Base-by-base conservation (phyloP, 2,888 invertebrate species). In the Epinotia demarniana region DNA sequence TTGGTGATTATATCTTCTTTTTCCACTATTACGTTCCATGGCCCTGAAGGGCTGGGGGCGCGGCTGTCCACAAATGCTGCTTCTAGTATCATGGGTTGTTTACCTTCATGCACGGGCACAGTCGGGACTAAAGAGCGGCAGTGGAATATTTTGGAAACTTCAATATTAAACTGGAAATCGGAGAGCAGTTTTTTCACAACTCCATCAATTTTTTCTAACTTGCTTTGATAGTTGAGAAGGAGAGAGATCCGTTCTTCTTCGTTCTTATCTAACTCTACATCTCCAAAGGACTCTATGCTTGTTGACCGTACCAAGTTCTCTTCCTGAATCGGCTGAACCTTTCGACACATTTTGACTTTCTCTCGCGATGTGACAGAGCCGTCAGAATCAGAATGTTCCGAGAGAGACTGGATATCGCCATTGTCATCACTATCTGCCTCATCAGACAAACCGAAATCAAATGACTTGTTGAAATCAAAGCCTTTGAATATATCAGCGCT, bases 101-200 rank as follows among this genome's bases (percentile, higher is more conserved):
- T 76, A 0, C 86, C 74, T 73, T 90, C 84, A 0, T 84, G 81
- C 0, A 81, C 83, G 0, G 89, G 84, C 2, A 86, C 55, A 2
- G 86, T 80, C 0, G 86, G 84, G 0, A 87, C 83, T n/a, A 88
- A 75, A 3, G 91, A 86, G 18, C 84, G 86, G 16, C 82, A 83
- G 1, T 87, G 84, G 46, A 93, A 93, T 0, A 93, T 81, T 82
- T 92, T 93, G 0, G 93, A 92, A 0, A 93, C 90, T 78, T 93
- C 91, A 76, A 93, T 91, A 71, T 93, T 92, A 66, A 92, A 94
- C 73, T 90, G 88, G 73, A 93, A 92, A 63, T 94, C 92, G 0
- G 85, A 79, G 0, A 94, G 80, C 27, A 94, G 62, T 49, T 92
- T 90, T 74, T 90, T 90, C 0, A 93, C 78, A 0, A 90, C 78